Evolutionary conservation across 2,888 invertebrate genomes (phyloP).

Genomic region (Hemistola chrysoprasaria): DNA sequence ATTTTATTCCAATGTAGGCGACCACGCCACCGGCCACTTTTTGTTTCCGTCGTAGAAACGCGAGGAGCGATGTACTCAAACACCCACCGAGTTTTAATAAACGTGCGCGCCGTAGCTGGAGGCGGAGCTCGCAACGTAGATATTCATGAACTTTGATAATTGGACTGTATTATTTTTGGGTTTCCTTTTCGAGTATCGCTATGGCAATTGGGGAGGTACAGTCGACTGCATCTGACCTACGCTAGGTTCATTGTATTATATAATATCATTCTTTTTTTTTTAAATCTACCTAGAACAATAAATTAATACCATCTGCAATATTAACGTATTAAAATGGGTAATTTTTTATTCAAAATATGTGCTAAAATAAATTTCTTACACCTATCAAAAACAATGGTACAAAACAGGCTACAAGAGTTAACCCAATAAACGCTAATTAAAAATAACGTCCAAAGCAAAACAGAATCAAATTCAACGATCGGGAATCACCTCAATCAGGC

Average conservation of each 20-base stretch:
- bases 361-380: no score
- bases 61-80: constrained; percentile 77
- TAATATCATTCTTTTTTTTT: no score
- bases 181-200: constrained; percentile 28
- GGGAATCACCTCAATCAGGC: constrained; percentile 79
- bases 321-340: no score
- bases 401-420: constrained; percentile 16
- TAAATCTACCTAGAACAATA: no score
- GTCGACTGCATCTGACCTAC: background rate
- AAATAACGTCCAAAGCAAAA: constrained; percentile 56
- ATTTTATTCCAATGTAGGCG: constrained; percentile 82
- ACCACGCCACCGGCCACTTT: constrained; percentile 79
- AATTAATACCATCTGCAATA: no score
- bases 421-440: constrained; percentile 52
- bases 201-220: constrained; percentile 3
- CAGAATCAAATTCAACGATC: constrained; percentile 69
- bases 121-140: constrained; percentile 20
- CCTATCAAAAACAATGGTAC: constrained; percentile 1
- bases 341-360: no score
- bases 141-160: constrained; percentile 34
- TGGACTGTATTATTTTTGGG: constrained; percentile 31
- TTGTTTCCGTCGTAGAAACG: constrained; percentile 79
- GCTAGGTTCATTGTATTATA: no score
- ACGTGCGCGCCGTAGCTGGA: constrained; percentile 39
- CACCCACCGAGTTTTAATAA: constrained; percentile 79